These are phyloP conservation scores for Ylistrum balloti DNA, from an alignment of 1,140 invertebrate species.

Conservation along the genomic window DNA sequence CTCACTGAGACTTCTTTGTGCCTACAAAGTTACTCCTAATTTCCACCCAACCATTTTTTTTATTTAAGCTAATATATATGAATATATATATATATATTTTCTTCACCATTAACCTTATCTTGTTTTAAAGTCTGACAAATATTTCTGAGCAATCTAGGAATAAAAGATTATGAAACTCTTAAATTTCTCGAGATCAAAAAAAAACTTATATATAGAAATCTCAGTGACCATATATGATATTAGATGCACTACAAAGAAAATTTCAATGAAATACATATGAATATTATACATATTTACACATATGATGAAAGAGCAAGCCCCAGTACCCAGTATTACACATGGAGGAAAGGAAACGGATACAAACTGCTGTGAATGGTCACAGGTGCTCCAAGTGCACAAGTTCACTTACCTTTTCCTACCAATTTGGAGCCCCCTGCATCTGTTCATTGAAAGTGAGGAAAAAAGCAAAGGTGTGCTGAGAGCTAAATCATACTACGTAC, in stretches of 20 bases:
- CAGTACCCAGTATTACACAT: background rate
- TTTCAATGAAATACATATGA: background rate
- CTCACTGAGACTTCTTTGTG: background rate
- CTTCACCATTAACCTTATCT: background rate
- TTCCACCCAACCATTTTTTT: no score
- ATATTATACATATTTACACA: constrained; percentile 22
- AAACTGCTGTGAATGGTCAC: background rate
- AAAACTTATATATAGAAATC: background rate
- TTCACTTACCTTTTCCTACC: constrained; percentile 14
- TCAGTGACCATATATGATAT: background rate
- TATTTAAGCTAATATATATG: no score
- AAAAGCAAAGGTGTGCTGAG: constrained; percentile 53
- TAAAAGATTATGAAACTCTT: background rate
- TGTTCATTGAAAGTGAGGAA: constrained; percentile 45
- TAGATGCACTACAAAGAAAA: constrained; percentile 8
- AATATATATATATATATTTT: no score
- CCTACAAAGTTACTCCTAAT: no score
- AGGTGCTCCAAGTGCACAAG: background rate
- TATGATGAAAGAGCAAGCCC: background rate
- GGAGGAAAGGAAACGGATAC: background rate
- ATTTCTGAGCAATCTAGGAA: background rate
- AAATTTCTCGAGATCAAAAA: no score
- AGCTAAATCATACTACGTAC: constrained; percentile 37
- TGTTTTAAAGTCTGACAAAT: background rate
- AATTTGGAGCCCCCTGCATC: constrained; percentile 44